Conservation (phyloP, 2,113 vertebrate species). For the Galeopterus variegatus region DNA sequence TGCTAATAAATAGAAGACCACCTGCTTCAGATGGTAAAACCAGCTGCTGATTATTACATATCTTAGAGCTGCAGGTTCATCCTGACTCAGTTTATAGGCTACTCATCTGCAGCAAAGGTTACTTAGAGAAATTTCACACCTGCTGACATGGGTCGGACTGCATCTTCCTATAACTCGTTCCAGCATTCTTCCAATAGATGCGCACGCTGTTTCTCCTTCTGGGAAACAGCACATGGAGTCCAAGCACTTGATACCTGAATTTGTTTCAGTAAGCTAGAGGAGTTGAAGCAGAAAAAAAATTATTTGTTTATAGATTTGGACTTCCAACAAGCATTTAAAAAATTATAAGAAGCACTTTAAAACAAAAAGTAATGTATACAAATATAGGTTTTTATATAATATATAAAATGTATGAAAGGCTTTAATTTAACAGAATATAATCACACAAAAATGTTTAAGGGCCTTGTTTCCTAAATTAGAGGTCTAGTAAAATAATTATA, state of each 20-base stretch:
- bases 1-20: constrained; percentile 68
- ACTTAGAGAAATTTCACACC: constrained; percentile 93
- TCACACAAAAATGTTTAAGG: constrained; percentile 59
- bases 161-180: constrained; percentile 94
- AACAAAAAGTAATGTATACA: constrained; percentile 48
- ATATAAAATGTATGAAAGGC: constrained; percentile 21
- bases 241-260: constrained; percentile 96
- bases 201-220: constrained; percentile 94
- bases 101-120: constrained; percentile 91
- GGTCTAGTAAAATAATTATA: constrained; percentile 41
- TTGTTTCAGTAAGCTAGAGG: constrained; percentile 92
- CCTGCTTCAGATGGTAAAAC: constrained; percentile 78
- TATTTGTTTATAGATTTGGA: constrained; percentile 51
- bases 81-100: constrained; percentile 90
- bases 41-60: constrained; percentile 83
- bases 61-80: constrained; percentile 87
- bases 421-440: constrained; percentile 27
- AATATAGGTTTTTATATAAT: constrained; percentile 41
- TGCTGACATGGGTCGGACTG: constrained; percentile 90
- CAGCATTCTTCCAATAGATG: constrained; percentile 95
- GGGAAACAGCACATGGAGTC: constrained; percentile 99
- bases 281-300: constrained; percentile 39
- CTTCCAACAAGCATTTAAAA: not conserved
- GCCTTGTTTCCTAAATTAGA: constrained; percentile 18
- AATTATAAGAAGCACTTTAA: not conserved